Evolutionary conservation across 2,797 vertebrate genomes (phyloP).

Genomic region (Parotocinclus haroldoi): DNA sequence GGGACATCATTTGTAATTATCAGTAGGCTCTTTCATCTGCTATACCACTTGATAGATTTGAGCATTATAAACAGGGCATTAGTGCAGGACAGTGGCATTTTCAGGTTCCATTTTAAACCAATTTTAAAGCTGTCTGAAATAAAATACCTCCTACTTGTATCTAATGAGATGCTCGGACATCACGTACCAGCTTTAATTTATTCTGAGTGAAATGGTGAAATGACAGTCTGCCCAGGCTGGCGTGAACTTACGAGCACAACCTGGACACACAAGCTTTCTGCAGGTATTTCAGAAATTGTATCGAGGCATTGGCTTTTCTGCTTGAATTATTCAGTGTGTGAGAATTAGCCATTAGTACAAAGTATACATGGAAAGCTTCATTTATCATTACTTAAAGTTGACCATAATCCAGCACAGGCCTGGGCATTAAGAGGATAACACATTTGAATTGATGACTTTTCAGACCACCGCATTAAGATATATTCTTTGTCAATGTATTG

Average conservation of each 20-base stretch:
- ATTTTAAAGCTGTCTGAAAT: conserved; percentile 11
- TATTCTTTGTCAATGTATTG: too few relatives aligned
- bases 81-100: conserved; percentile 17
- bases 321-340: conserved; percentile 35
- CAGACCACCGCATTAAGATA: too few relatives aligned
- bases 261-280: conserved; percentile 25
- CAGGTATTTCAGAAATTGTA: conserved; percentile 14
- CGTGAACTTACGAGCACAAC: conserved; percentile 23
- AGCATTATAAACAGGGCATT: conserved; percentile 22
- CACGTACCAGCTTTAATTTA: conserved; percentile 56
- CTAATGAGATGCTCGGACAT: conserved; percentile 21
- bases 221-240: conserved; percentile 20
- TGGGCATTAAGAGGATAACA: too few relatives aligned
- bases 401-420: too few relatives aligned
- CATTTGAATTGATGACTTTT: too few relatives aligned
- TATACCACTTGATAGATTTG: conserved; percentile 3
- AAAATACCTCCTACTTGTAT: conserved; percentile 22
- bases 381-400: too few relatives aligned
- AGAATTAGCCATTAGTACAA: too few relatives aligned
- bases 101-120: not conserved
- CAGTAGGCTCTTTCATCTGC: conserved; percentile 14
- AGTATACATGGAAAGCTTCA: too few relatives aligned
- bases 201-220: conserved; percentile 56
- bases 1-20: conserved; percentile 10
- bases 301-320: conserved; percentile 33